Evolutionary conservation across 1,140 invertebrate species (phyloP).

Genomic region (Tribolium madens): DNA sequence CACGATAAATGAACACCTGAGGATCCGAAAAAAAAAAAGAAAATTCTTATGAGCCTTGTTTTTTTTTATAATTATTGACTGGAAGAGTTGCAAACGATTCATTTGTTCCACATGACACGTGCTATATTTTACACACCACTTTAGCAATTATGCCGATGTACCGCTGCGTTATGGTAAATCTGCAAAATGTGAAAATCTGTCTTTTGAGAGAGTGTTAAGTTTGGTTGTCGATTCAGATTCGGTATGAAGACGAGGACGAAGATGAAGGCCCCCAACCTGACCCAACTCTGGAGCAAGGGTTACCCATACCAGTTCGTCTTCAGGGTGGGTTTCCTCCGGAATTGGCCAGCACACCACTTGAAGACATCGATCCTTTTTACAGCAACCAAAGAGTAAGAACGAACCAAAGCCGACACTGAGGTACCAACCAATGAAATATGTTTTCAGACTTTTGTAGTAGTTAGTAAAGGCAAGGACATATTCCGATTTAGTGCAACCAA

Average conservation of each 20-base stretch:
- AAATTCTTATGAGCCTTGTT: slow-evolving; percentile 17
- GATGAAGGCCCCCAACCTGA: slow-evolving; percentile 95
- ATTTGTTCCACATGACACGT: slow-evolving; percentile 14
- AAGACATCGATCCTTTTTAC: slow-evolving; percentile 95
- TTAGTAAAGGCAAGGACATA: slow-evolving; percentile 98
- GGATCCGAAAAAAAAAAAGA: background rate
- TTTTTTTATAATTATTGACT: slow-evolving; percentile 17
- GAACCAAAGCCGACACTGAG: background rate
- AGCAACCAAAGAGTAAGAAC: slow-evolving; percentile 85
- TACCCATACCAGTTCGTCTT: slow-evolving; percentile 88
- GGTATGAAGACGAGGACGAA: slow-evolving; percentile 95
- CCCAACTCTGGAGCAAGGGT: slow-evolving; percentile 91
- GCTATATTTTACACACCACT: slow-evolving; percentile 14
- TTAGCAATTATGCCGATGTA: slow-evolving; percentile 25
- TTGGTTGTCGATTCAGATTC: slow-evolving; percentile 73
- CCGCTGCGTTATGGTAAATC: background rate
- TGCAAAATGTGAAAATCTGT: slow-evolving; percentile 5
- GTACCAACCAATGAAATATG: slow-evolving; percentile 56
- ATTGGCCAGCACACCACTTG: slow-evolving; percentile 91
- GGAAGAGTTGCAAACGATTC: background rate
- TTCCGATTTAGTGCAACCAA: slow-evolving; percentile 98
- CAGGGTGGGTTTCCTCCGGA: slow-evolving; percentile 91
- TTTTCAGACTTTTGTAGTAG: slow-evolving; percentile 96
- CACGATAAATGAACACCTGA: background rate
- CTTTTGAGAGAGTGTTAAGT: background rate